phyloP scores from a whole-genome alignment of 2,888 invertebrate species.

The Phyllotreta cruciferae region DNA sequence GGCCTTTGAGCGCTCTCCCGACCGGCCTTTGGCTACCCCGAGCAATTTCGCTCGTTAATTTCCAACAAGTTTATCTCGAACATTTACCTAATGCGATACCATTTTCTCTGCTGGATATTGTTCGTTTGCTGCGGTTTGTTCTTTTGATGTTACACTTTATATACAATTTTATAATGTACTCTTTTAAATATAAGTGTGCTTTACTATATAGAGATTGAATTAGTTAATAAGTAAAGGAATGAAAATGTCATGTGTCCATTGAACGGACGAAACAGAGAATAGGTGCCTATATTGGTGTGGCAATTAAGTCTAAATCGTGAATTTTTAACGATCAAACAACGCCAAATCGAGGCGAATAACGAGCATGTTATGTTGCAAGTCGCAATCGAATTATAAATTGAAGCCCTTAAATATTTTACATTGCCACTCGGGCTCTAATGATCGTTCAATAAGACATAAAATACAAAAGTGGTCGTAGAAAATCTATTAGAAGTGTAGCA shows the following conservation, averaged over 20 bases:
- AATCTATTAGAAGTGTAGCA: conserved; percentile 24
- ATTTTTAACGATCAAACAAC: too few relatives aligned
- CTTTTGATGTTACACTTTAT: too few relatives aligned
- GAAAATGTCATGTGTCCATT: too few relatives aligned
- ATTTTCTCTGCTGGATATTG: too few relatives aligned
- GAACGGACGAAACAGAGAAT: too few relatives aligned
- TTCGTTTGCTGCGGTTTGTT: too few relatives aligned
- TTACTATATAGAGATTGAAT: too few relatives aligned
- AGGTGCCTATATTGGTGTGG: too few relatives aligned
- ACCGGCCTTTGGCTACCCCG: conserved; percentile 40
- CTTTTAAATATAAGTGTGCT: too few relatives aligned
- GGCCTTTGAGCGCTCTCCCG: conserved; percentile 34
- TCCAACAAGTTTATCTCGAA: conserved; percentile 44
- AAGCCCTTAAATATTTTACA: conserved; percentile 26
- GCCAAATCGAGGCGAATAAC: not conserved
- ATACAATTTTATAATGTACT: too few relatives aligned
- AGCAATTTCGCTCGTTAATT: conserved; percentile 46
- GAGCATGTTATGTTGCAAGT: not conserved
- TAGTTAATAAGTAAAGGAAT: too few relatives aligned
- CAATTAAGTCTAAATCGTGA: too few relatives aligned
- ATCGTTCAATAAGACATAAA: conserved; percentile 28
- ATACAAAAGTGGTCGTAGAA: conserved; percentile 19
- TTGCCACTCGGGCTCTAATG: conserved; percentile 18
- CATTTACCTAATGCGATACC: conserved; percentile 34
- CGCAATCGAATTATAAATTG: conserved; percentile 28